phyloP scores from a whole-genome alignment of 2,797 vertebrate species.

The Eurystomus glaucurus region DNA sequence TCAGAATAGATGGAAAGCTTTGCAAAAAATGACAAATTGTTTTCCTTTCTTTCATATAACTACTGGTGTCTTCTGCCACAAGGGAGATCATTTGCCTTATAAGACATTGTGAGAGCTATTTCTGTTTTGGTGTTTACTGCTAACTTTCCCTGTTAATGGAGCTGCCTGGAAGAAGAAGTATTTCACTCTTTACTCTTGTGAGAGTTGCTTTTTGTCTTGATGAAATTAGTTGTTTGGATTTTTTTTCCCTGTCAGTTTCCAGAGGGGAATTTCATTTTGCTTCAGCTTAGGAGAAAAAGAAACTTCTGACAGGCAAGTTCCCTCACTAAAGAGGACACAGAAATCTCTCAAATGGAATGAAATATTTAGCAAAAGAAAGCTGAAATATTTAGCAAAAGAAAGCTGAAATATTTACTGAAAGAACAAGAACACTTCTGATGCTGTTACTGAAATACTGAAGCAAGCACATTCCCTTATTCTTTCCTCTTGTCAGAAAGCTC shows the following conservation, averaged over 20 bases:
- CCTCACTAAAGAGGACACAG: not conserved
- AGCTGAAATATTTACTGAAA: too few species aligned
- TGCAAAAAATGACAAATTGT: not conserved
- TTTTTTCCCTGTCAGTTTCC: not conserved
- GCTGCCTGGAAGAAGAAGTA: not conserved
- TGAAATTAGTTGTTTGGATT: not conserved
- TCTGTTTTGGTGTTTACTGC: not conserved
- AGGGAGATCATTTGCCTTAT: not conserved
- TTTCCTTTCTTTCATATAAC: not conserved
- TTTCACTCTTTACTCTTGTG: too few species aligned
- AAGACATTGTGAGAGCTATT: not conserved
- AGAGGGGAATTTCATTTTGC: not conserved
- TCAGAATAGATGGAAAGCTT: not conserved
- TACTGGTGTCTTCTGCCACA: not conserved
- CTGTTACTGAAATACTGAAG: not conserved
- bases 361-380: conserved; percentile 18
- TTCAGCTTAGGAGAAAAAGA: not conserved
- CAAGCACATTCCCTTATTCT: not conserved
- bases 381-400: conserved; percentile 24
- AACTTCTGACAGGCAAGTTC: not conserved
- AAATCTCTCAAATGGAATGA: not conserved
- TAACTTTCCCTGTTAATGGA: not conserved
- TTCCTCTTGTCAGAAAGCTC: not conserved
- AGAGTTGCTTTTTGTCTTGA: not conserved
- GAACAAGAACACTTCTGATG: too few species aligned